Base-by-base conservation (phyloP, 2,797 vertebrate species). In the Parauchenoglanis ngamensis region DNA sequence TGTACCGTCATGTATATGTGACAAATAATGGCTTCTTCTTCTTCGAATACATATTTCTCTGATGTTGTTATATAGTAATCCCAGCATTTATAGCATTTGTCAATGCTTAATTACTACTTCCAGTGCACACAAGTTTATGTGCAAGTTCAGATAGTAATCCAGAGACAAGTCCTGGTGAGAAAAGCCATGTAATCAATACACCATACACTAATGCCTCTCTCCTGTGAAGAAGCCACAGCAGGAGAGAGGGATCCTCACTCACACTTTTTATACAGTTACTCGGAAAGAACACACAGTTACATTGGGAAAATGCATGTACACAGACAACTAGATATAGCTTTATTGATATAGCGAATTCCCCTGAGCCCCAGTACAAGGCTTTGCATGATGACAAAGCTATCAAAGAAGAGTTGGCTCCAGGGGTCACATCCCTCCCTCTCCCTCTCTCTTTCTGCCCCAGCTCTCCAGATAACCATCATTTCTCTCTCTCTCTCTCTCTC, bases 351-450 rank as follows among this genome's bases (percentile, higher is more conserved):
- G 77, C 57, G 70, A 59, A 85, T 82, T 88, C 86, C 86, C 83
- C 49, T 59, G 68, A 35, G 57, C 57, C 52, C 40, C 79, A 54
- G 73, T 63, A 82, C 84, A 86, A 90, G 88, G 85, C 57, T 89
- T 83, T 86, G 89, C 90, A 91, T 91, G 84, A 87, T 70, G 65
- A 77, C 70, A 87, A 84, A 81, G 85, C 75, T 90, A 88, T 90
- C 85, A 90, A 46, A 46, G 63, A 46, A 46, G 63, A 61, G 31
- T 80, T 79, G 65, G 40, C 88, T 59, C 72, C 68, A 40, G n/a
- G 83, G 63, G 75, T 61, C 77, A 84, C 7, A 82, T 28, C 70
- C 79, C 63, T 67, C 56, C 61, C 65, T 49, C n/a, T 28, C 44
- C 2, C 78, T n/a, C 78, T 25, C 31, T 17, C 49, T 1, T 31